Evolutionary conservation across 2,113 vertebrate genomes (phyloP), one percentile per base, ranked within the genome.

Genomic region (Zootoca vivipara): DNA sequence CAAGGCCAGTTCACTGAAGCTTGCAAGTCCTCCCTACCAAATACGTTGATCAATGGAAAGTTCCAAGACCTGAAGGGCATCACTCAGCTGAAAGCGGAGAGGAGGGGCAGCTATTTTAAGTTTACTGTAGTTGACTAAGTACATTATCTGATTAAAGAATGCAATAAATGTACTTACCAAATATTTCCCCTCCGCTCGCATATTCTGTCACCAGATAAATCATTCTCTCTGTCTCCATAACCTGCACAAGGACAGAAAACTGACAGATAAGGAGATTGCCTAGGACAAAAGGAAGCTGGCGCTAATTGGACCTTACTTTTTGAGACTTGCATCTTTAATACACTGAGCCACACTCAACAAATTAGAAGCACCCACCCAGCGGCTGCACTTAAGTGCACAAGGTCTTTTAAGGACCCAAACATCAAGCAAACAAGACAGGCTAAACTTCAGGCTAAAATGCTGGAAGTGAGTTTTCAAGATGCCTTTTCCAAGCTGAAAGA

Each of bases 141-240:
- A 85, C 88, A 90, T 93, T 94, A 93, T 85, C 92, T 93, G 93
- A 90, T 95, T 90, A 94, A 95, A 95, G 90, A 94, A 94, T 22
- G 90, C 89, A 93, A 12, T 91, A 89, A 95, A 90, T 9, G 89
- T 88, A 95, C 98, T 99, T 95, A 99, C 99, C 99, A 90, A 99
- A 99, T 96, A 99, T 99, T 90, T 99, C 99, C 92, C 99, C 99
- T 94, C 99, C 99, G 0, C 98, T 99, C n/a, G 99, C 99, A 26
- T 99, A 99, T 93, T 99, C 99, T 2, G 99, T 99, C 92, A 99
- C 99, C 89, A 99, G 97, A 96, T 99, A 99, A 96, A 99, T 99
- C 98, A 99, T 99, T 93, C 98, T 92, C 91, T 99, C 99, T 0
- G 99, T 99, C 96, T 99, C 99, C 99, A 99, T 99, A 91, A 99